Evolutionary conservation across 2,113 vertebrate species (phyloP).

Genomic region (Cercopithecus mona): DNA sequence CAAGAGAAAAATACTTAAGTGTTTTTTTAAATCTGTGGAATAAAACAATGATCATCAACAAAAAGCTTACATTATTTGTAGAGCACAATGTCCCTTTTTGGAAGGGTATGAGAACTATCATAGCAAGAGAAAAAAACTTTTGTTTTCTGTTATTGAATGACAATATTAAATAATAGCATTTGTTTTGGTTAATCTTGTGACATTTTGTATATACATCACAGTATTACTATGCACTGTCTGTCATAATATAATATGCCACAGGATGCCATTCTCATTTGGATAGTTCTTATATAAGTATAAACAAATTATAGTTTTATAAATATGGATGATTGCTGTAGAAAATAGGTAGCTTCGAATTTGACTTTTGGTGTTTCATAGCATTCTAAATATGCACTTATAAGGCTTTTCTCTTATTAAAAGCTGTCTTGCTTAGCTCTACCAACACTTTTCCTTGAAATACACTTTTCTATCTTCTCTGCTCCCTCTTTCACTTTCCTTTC

Average conservation of each 20-base stretch:
- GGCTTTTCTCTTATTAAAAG: neutral
- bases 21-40: neutral
- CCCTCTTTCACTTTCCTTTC: neutral
- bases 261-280: neutral
- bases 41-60: slow-evolving; percentile 10
- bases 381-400: slow-evolving; percentile 10
- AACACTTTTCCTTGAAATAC: slow-evolving; percentile 9
- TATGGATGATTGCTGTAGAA: neutral
- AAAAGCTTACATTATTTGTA: neutral
- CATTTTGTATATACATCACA: neutral
- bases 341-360: slow-evolving; percentile 14
- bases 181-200: neutral
- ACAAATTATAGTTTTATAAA: neutral
- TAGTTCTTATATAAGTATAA: slow-evolving; percentile 22
- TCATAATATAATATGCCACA: neutral
- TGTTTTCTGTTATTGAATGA: neutral
- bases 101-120: neutral
- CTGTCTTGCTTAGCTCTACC: neutral
- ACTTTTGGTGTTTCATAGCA: neutral
- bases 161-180: neutral
- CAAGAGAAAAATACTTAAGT: neutral
- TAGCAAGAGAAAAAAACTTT: neutral
- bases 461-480: neutral
- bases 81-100: neutral
- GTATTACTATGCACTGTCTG: neutral